Evolutionary conservation across 1,140 invertebrate species (phyloP), one percentile per base, ranked within the genome.

Genomic region (Panulirus ornatus): DNA sequence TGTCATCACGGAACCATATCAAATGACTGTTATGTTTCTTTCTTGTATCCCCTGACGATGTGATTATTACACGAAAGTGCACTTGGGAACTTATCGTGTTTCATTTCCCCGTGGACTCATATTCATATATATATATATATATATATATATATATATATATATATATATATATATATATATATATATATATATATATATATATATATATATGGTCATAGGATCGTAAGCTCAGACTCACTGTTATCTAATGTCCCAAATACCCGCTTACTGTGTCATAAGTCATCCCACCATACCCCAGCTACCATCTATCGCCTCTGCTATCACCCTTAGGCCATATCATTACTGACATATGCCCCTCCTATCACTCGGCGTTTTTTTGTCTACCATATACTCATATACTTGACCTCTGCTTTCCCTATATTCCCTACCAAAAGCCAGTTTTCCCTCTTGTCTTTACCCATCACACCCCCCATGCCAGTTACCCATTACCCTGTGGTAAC

Each of bases 81-180:
- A n/a, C n/a, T n/a, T n/a, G n/a, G n/a, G n/a, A n/a, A n/a, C n/a
- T n/a, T n/a, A n/a, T n/a, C n/a, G n/a, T n/a, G n/a, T n/a, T n/a
- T n/a, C n/a, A 30, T 30, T 0, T 30, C 2, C 0, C 9, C 11
- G 11, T 5, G 3, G 5, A n/a, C 19, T 0, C 11, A 6, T 47
- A n/a, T 47, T 6, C n/a, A 40, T 38, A 40, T 38, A 40, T 38
- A 36, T 3, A 36, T 38, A 42, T 9, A 38, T 75, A 75, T 36
- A 75, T 36, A 75, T 75, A 75, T 36, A 75, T 34, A 38, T 75
- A 75, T 36, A 75, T 75, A 76, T 76, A 76, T 16, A 76, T 76
- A 76, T 36, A 40, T 76, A 5, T 76, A 5, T 42, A 47, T 79
- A 79, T 79, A 79, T 47, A 51, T 51, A 79, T 79, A 79, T 79